A percentile compares a stretch with the other conserved stretches of the same genome.
Conservation (phyloP, 2,113 vertebrate genomes). For the Mirounga angustirostris region DNA sequence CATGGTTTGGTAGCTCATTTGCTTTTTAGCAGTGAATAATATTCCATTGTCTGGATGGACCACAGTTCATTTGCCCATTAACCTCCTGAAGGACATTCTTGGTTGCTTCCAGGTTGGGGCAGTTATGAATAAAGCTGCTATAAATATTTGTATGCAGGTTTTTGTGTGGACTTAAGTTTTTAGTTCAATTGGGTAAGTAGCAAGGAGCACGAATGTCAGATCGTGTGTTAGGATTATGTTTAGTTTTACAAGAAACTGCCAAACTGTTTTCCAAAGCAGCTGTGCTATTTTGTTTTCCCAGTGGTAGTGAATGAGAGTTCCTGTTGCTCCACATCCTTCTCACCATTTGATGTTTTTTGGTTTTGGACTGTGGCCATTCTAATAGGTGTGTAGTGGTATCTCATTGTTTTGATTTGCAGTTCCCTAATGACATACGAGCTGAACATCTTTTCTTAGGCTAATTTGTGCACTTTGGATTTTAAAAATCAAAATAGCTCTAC, state of each 20-base stretch:
- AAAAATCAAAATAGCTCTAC: background rate
- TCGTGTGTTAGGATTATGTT: conserved; percentile 1
- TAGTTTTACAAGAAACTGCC: background rate
- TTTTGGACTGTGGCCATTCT: conserved; percentile 36
- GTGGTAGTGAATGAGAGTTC: background rate
- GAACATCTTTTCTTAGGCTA: conserved; percentile 43
- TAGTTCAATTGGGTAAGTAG: background rate
- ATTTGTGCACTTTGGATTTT: background rate
- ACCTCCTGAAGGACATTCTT: background rate
- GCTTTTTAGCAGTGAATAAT: background rate
- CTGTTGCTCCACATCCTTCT: background rate
- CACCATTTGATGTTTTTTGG: background rate
- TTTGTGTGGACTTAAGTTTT: conserved; percentile 39
- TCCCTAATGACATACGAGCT: background rate
- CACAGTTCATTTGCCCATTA: background rate
- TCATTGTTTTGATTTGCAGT: conserved; percentile 42
- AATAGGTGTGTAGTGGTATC: background rate
- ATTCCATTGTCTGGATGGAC: background rate
- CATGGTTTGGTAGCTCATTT: background rate
- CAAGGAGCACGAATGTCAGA: background rate
- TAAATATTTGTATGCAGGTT: background rate
- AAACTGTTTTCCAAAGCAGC: background rate
- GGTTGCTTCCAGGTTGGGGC: background rate
- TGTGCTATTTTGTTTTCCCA: conserved; percentile 28
- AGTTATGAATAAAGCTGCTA: conserved; percentile 46